Conservation (phyloP, 2,113 vertebrate genomes). For the Scortum barcoo region DNA sequence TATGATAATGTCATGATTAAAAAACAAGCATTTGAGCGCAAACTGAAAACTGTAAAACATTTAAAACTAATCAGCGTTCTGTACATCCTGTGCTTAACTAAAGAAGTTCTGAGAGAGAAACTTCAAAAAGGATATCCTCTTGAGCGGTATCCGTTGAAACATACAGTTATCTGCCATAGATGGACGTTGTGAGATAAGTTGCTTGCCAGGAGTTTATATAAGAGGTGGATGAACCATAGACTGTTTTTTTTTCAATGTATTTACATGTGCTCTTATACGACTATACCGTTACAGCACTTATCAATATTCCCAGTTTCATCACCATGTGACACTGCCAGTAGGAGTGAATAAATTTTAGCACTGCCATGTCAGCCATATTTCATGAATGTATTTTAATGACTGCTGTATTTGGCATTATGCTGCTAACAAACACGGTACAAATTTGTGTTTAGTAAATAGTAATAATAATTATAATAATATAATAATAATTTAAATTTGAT, state of each 20-base stretch:
- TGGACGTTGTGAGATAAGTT: neutral
- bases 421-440: neutral
- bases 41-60: neutral
- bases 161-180: neutral
- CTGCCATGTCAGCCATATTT: neutral
- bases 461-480: too few relatives aligned
- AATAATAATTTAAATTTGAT: too few relatives aligned
- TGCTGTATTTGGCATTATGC: too few relatives aligned
- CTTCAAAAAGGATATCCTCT: conserved; percentile 52
- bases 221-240: neutral
- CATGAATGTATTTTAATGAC: neutral
- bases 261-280: neutral
- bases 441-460: neutral
- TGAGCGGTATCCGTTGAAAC: conserved; percentile 27
- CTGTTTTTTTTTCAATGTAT: neutral
- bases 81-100: conserved; percentile 24
- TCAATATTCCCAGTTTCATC: neutral
- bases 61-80: neutral
- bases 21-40: neutral
- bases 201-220: neutral
- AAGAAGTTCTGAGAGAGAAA: conserved; percentile 49
- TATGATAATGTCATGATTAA: neutral
- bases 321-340: neutral
- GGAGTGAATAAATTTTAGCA: neutral
- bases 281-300: neutral